Evolutionary conservation across 2,113 vertebrate species (phyloP).

Genomic region (Gopherus flavomarginatus): DNA sequence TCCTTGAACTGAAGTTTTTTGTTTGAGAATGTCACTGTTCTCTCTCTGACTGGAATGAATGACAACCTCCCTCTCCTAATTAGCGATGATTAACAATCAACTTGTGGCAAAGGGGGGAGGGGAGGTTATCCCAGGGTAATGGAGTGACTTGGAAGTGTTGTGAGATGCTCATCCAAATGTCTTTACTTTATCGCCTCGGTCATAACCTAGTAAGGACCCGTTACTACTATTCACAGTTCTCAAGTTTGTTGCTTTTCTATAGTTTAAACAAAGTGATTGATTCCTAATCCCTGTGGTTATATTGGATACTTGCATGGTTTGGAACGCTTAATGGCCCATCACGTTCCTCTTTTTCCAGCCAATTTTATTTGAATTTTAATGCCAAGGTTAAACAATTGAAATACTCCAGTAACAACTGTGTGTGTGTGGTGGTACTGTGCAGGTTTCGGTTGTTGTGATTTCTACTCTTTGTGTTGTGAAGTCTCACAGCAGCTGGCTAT

Average conservation of each 20-base stretch:
- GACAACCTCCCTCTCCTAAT: accelerated
- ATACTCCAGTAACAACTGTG: accelerated
- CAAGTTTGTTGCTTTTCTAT: background rate
- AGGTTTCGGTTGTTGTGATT: background rate
- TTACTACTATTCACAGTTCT: background rate
- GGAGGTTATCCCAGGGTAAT: accelerated
- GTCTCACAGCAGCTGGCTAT: background rate
- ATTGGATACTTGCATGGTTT: background rate
- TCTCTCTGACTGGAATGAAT: background rate
- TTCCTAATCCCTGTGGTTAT: background rate
- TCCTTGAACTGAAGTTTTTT: background rate
- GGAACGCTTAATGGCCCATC: background rate
- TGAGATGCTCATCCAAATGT: background rate
- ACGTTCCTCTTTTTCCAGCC: background rate
- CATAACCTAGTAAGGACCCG: accelerated
- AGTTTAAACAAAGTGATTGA: accelerated
- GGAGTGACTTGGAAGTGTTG: background rate
- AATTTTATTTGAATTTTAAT: background rate
- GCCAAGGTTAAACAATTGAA: background rate
- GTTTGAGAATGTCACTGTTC: background rate
- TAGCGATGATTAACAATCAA: background rate
- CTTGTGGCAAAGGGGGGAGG: background rate
- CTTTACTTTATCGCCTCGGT: background rate
- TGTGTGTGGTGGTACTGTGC: accelerated
- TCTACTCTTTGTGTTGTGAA: background rate